Conservation (phyloP, 2,113 vertebrate genomes). For the Cyanocitta stelleri region DNA sequence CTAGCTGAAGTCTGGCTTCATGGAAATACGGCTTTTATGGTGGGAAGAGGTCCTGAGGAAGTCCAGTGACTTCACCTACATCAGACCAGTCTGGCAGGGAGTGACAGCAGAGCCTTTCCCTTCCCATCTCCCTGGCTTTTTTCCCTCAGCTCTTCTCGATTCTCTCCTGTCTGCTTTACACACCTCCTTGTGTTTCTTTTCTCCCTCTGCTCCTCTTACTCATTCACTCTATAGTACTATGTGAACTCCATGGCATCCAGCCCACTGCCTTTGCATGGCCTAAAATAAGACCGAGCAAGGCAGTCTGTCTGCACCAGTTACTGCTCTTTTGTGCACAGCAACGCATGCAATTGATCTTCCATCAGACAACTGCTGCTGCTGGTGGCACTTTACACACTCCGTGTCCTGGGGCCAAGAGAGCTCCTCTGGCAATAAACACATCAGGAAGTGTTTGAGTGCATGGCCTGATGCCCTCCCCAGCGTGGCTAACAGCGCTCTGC, state of each 20-base stretch:
- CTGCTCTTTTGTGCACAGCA: conserved; percentile 25
- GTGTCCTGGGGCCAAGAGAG: neutral
- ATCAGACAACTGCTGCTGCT: neutral
- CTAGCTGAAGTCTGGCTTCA: neutral
- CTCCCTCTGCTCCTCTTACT: neutral
- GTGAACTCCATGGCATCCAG: neutral
- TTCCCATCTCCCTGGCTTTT: neutral
- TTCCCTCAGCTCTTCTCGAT: neutral
- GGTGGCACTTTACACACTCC: neutral
- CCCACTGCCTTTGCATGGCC: neutral
- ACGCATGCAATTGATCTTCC: neutral
- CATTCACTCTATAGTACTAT: neutral
- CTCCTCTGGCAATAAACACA: neutral
- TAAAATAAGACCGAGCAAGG: neutral
- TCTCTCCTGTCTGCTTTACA: neutral
- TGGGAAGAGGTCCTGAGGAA: neutral
- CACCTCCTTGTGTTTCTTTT: neutral
- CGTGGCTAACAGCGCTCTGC: neutral
- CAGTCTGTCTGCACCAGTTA: neutral
- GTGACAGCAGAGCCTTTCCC: neutral
- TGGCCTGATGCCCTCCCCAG: neutral
- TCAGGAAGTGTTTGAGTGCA: neutral
- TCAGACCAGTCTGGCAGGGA: neutral
- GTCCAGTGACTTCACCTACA: neutral
- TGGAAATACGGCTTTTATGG: neutral